These are phyloP conservation scores for Merops nubicus DNA, from an alignment of 2,113 vertebrate species.

Conservation along the genomic window DNA sequence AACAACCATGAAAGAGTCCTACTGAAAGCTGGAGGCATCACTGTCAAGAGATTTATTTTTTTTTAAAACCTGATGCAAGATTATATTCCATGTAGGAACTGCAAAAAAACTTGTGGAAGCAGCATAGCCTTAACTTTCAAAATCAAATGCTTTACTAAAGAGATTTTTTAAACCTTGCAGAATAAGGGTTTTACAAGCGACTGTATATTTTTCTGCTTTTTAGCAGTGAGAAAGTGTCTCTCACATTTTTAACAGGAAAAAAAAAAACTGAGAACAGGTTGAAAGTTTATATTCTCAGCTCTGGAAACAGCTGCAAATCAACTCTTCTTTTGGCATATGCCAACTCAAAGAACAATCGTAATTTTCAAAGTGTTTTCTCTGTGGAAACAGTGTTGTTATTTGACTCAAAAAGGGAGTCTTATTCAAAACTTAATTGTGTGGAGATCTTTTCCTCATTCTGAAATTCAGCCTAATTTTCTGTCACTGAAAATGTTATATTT, in stretches of 20 bases:
- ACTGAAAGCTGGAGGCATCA: not conserved
- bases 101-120: not conserved
- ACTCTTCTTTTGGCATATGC: not conserved
- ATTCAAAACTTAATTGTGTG: not conserved
- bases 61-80: not conserved
- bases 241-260: conserved; percentile 42
- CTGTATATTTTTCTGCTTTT: not conserved
- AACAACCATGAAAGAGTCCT: not conserved
- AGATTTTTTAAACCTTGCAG: conserved; percentile 1
- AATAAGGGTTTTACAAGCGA: not conserved
- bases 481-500: not conserved
- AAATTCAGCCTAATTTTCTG: not conserved
- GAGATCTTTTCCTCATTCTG: not conserved
- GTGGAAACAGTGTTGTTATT: not conserved
- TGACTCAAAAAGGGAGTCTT: not conserved
- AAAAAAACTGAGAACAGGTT: conserved; percentile 1
- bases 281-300: not conserved
- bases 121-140: not conserved
- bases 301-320: conserved; percentile 23
- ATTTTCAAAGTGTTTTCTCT: conserved; percentile 16
- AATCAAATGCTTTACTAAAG: not conserved
- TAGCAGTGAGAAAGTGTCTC: not conserved
- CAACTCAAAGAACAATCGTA: not conserved
- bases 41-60: not conserved
- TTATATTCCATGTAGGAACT: not conserved